Evolutionary conservation across 2,113 vertebrate species (phyloP).

Genomic region (Mirounga angustirostris): DNA sequence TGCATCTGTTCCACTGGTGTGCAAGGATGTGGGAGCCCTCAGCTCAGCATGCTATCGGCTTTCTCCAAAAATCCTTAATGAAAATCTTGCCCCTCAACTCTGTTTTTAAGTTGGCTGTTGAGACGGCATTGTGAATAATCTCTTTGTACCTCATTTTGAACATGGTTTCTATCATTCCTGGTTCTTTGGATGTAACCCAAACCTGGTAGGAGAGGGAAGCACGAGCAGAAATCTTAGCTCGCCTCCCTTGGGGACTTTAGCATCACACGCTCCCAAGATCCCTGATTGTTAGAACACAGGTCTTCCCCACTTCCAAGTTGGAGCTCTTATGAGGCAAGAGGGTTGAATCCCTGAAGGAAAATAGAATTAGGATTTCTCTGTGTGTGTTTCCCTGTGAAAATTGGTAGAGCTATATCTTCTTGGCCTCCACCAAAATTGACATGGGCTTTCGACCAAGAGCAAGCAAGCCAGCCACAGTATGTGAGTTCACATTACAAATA

Average conservation of each 20-base stretch:
- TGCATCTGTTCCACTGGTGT: not conserved
- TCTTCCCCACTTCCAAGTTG: not conserved
- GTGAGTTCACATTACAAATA: not conserved
- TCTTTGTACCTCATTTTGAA: not conserved
- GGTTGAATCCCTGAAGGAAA: not conserved
- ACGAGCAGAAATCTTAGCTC: not conserved
- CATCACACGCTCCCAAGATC: not conserved
- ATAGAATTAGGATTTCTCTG: not conserved
- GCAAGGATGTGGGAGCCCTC: not conserved
- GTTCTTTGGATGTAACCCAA: not conserved
- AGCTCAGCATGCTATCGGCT: not conserved
- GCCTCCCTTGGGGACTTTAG: not conserved
- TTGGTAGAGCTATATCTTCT: not conserved
- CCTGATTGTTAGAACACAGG: not conserved
- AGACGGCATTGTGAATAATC: not conserved
- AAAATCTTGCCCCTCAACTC: not conserved
- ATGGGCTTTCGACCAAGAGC: not conserved
- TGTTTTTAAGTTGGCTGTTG: not conserved
- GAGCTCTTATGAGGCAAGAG: not conserved
- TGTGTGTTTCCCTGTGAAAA: not conserved
- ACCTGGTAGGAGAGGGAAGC: not conserved
- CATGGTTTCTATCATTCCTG: not conserved
- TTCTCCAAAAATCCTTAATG: conserved; percentile 11
- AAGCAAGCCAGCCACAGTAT: not conserved
- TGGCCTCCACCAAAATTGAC: not conserved